Base-by-base conservation (phyloP, 2,888 invertebrate species). In the Sylvicola cinctus region DNA sequence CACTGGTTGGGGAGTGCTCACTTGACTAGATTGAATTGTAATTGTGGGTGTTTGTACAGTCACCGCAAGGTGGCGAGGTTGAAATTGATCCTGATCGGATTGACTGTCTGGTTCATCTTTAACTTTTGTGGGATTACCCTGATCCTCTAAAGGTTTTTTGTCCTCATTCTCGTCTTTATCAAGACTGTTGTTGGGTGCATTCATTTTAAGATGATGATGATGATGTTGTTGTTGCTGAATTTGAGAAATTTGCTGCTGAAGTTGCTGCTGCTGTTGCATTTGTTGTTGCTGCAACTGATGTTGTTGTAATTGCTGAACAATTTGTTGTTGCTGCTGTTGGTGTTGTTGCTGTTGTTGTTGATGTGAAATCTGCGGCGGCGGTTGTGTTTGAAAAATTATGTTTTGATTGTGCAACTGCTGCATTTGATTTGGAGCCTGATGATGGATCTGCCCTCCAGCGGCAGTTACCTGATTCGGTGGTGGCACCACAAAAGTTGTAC, bases 401-500 rank as follows among this genome's bases (percentile, higher is more conserved):
- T 41, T 40, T 29, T 40, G 37, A 10, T 37, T 29, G n/a, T 37
- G 36, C 14, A 29, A 41, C 14, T 37, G 37, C 37, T 43, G 43
- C 36, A 42, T 34, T 32, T 39, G 39, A 10, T 36, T 26, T 10
- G 39, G 28, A 4, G 36, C 33, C 6, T 40, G 33, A 27, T 36
- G 39, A 23, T 44, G 44, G 17, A 43, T 42, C 10, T n/a, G 32
- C 13, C 8, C 14, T 8, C 5, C n/a, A 8, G 16, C n/a, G 16
- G 31, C 14, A 17, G 31, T 12, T 4, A n/a, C 15, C 15, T 25
- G 25, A 31, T 45, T 45, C 17, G 46, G 44, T 7, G 46, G 47
- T 6, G 46, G 47, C 31, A 47, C 39, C 45, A 47, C 45, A 27
- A 43, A 46, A 1, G 46, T 42, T 5, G 46, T 44, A 31, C 43